These are phyloP conservation scores for Microcebus tavaratra DNA, from an alignment of 2,113 vertebrate species.

Conservation along the genomic window DNA sequence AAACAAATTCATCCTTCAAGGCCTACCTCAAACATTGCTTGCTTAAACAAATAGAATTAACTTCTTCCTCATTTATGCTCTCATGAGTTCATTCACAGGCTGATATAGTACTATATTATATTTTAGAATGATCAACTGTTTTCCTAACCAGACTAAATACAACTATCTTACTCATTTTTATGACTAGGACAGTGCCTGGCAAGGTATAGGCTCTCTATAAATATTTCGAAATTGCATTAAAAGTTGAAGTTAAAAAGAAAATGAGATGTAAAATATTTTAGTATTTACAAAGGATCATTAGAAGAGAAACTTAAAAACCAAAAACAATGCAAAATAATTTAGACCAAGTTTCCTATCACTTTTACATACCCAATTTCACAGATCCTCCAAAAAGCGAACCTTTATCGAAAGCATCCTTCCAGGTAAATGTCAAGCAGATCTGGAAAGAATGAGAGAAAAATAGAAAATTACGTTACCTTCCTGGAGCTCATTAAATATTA, in stretches of 20 bases:
- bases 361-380: constrained; percentile 94
- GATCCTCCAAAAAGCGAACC: constrained; percentile 98
- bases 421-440: constrained; percentile 98
- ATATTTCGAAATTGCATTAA: constrained; percentile 45
- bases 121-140: background rate
- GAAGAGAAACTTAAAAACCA: constrained; percentile 10
- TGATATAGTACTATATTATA: background rate
- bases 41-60: constrained; percentile 1
- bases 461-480: constrained; percentile 61
- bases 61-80: background rate
- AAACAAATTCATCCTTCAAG: background rate
- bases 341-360: background rate
- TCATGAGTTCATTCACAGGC: background rate
- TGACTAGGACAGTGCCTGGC: constrained; percentile 68
- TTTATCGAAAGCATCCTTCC: constrained; percentile 99
- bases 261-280: background rate
- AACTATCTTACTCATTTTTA: constrained; percentile 38
- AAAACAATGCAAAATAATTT: background rate
- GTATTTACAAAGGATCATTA: constrained; percentile 15
- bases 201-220: constrained; percentile 53
- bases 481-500: constrained; percentile 9
- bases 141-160: background rate
- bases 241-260: constrained; percentile 48
- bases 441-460: constrained; percentile 74
- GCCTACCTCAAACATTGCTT: background rate